These are phyloP conservation scores for Gymnoscelis rufifasciata DNA, from an alignment of 2,888 invertebrate genomes.

Conservation along the genomic window DNA sequence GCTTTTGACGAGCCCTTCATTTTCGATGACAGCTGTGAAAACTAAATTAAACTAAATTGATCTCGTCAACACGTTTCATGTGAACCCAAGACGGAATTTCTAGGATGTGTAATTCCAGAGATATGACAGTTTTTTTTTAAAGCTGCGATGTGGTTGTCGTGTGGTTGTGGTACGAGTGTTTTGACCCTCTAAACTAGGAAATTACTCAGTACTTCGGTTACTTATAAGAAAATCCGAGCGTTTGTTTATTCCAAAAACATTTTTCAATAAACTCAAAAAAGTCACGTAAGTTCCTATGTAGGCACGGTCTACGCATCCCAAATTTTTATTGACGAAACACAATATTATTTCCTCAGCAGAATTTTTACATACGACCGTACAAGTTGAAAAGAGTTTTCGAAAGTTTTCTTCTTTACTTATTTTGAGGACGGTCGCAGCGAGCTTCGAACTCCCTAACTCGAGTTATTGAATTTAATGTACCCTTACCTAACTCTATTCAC, in stretches of 20 bases:
- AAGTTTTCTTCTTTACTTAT: slow-evolving; percentile 75
- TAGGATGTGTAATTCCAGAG: too few relatives aligned
- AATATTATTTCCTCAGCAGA: slow-evolving; percentile 52
- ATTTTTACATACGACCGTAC: slow-evolving; percentile 62
- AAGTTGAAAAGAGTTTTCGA: slow-evolving; percentile 66
- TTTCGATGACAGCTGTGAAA: too few relatives aligned
- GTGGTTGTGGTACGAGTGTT: too few relatives aligned
- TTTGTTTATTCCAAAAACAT: slow-evolving; percentile 3
- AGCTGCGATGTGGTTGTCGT: too few relatives aligned
- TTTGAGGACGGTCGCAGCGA: slow-evolving; percentile 75
- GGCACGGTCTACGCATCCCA: slow-evolving; percentile 24
- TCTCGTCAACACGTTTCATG: too few relatives aligned
- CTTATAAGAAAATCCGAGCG: slow-evolving; percentile 5
- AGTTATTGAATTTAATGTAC: slow-evolving; percentile 79
- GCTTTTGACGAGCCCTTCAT: too few relatives aligned
- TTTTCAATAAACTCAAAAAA: slow-evolving; percentile 19
- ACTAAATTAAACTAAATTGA: too few relatives aligned
- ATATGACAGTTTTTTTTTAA: too few relatives aligned
- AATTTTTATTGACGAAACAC: slow-evolving; percentile 38
- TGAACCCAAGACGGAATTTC: too few relatives aligned
- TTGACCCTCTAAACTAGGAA: too few relatives aligned
- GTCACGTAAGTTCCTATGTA: slow-evolving; percentile 26
- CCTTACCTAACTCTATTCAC: slow-evolving; percentile 62
- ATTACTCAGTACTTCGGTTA: neutral
- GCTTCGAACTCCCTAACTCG: slow-evolving; percentile 75